These are phyloP conservation scores for Cuniculus paca DNA, from an alignment of 2,797 vertebrate genomes.

Conservation along the genomic window DNA sequence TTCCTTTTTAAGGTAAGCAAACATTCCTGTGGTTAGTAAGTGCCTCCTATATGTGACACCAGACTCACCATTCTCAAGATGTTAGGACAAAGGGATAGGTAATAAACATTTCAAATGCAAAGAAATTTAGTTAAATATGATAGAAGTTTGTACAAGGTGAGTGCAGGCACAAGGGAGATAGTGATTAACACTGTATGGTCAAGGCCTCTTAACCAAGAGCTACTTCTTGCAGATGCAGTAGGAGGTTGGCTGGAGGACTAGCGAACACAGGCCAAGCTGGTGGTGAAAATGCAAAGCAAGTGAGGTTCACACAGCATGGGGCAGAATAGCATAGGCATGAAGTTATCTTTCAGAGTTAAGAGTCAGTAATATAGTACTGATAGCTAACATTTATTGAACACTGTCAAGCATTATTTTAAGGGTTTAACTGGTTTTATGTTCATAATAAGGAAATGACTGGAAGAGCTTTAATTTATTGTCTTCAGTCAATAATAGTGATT, in stretches of 20 bases:
- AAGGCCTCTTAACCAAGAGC: not conserved
- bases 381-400: not conserved
- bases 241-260: accelerated
- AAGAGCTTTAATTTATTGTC: not conserved
- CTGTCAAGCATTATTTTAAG: not conserved
- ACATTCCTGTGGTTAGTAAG: not conserved
- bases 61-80: not conserved
- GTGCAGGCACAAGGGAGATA: not conserved
- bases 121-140: not conserved
- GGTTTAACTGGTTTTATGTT: not conserved
- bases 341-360: not conserved
- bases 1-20: not conserved
- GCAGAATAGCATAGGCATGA: not conserved
- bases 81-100: accelerated
- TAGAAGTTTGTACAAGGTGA: not conserved
- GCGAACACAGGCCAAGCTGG: accelerated
- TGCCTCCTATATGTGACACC: not conserved
- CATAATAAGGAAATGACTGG: not conserved
- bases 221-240: not conserved
- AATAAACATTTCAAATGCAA: not conserved
- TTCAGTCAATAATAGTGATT: not conserved
- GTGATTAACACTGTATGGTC: not conserved
- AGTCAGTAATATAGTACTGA: not conserved
- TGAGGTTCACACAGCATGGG: not conserved
- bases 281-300: not conserved